These are phyloP conservation scores for Chloroclystis v-ata DNA, from an alignment of 2,888 invertebrate species.

Conservation along the genomic window DNA sequence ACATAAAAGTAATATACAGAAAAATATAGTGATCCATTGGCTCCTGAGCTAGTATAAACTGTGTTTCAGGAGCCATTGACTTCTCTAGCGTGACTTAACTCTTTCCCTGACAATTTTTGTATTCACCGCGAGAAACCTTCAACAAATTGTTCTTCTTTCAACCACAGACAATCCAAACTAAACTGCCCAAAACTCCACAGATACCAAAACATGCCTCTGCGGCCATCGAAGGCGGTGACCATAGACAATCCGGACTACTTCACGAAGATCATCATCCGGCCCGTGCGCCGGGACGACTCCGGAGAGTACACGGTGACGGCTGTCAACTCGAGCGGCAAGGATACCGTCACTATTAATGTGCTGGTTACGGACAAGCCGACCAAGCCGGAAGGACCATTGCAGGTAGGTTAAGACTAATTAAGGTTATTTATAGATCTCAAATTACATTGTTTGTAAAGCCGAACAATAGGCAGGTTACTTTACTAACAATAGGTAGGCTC, in stretches of 20 bases:
- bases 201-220: slow-evolving; percentile 87
- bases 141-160: too few relatives aligned
- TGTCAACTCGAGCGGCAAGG: slow-evolving; percentile 91
- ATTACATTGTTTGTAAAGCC: background rate
- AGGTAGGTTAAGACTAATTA: slow-evolving; percentile 71
- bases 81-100: too few relatives aligned
- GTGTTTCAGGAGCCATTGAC: too few relatives aligned
- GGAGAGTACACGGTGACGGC: slow-evolving; percentile 93
- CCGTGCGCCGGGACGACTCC: slow-evolving; percentile 87
- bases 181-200: slow-evolving; percentile 42
- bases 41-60: too few relatives aligned
- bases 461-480: too few relatives aligned
- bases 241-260: slow-evolving; percentile 92
- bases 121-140: too few relatives aligned
- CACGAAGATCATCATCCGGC: slow-evolving; percentile 89
- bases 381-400: slow-evolving; percentile 92
- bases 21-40: too few relatives aligned
- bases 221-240: slow-evolving; percentile 82
- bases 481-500: too few relatives aligned
- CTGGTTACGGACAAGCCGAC: slow-evolving; percentile 92
- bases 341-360: slow-evolving; percentile 88
- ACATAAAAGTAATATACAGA: too few relatives aligned
- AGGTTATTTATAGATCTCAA: background rate
- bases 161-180: too few relatives aligned
- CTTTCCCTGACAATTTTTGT: too few relatives aligned